Base-by-base conservation (phyloP, 2,113 vertebrate species). In the Colaptes auratus region DNA sequence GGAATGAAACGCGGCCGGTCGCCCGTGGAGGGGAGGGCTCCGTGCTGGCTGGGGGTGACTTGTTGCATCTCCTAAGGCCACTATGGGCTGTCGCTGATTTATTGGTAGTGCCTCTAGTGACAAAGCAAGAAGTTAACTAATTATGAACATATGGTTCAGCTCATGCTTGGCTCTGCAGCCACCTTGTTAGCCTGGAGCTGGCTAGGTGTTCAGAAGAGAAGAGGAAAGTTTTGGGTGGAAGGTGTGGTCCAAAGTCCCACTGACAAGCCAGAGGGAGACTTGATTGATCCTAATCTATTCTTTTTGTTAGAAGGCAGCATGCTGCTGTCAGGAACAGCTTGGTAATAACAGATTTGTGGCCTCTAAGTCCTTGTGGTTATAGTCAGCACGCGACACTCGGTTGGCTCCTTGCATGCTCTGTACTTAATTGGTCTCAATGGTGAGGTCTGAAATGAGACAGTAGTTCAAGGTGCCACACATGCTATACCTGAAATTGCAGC, bases 301-400 rank as follows among this genome's bases (percentile, higher is more conserved):
- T 98, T 98, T 98, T 98, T 98, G 98, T 98, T 93, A 92, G 72
- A 66, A 94, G 92, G 96, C 96, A 97, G 97, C 97, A 97, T 97
- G 98, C 96, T 98, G 96, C 96, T 97, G 97, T 96, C 97, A 97
- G 96, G 93, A 98, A 98, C 98, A 98, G 98, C 98, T 98, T 98
- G 98, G 97, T 97, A 98, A 97, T 98, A 97, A 97, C 97, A 97
- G 98, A 97, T 97, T 97, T 97, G 97, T 94, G 96, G 97, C 97
- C 97, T 97, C 89, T 97, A 96, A 98, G 98, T 96, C 97, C 96
- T 98, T 98, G 98, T 96, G 97, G 98, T 98, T 98, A 96, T 76
- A 97, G 96, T 80, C 88, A 63, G 97, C 97, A 94, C 95, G 83
- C 18, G 86, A 97, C 97, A 95, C 96, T 97, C 69, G 52, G 97